These are phyloP conservation scores for Pyralis farinalis DNA, from an alignment of 2,888 invertebrate species.

Conservation along the genomic window DNA sequence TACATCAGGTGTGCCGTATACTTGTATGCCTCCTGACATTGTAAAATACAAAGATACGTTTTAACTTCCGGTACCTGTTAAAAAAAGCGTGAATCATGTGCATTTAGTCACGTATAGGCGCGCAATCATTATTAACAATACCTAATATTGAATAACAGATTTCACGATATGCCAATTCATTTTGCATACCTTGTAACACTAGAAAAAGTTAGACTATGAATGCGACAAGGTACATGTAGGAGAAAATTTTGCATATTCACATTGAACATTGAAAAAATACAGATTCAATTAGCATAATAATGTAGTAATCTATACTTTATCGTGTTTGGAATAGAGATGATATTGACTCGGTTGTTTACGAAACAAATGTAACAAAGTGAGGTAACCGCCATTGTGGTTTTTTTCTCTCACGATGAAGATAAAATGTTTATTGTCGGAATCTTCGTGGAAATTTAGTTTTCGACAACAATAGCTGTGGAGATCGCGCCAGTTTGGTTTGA, in stretches of 20 bases:
- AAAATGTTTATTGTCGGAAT: conserved; percentile 1
- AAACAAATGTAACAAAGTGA: conserved; percentile 3
- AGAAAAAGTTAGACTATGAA: too few species aligned
- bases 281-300: background rate
- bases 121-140: too few species aligned
- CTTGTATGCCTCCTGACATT: too few species aligned
- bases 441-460: conserved; percentile 3
- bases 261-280: conserved; percentile 3
- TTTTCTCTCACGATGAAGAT: conserved; percentile 11
- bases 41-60: too few species aligned
- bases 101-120: too few species aligned
- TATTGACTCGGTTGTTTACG: background rate
- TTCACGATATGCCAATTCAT: background rate
- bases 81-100: too few species aligned
- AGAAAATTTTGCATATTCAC: conserved; percentile 12
- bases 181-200: too few species aligned
- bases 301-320: background rate
- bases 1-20: too few species aligned
- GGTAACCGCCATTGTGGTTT: conserved; percentile 8
- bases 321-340: background rate
- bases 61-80: too few species aligned
- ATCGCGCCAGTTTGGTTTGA: background rate
- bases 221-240: background rate
- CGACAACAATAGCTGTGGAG: conserved; percentile 5
- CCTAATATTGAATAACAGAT: background rate